A percentile compares a stretch with the other conserved stretches of the same genome.
Evolutionary conservation across 2,888 invertebrate species (phyloP).

Genomic region (Cetonia aurata): DNA sequence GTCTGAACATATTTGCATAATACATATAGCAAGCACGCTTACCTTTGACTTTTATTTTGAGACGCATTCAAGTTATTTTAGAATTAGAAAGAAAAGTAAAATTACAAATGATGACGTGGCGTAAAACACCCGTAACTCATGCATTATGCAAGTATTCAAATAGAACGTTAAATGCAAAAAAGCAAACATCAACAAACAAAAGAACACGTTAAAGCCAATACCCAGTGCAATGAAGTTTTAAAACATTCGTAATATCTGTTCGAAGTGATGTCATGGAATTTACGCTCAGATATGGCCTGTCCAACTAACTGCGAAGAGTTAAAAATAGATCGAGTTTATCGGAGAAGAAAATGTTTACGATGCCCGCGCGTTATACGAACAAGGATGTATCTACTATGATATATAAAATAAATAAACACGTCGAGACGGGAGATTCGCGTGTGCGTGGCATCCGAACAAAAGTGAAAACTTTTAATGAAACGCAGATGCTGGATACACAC

Average conservation of each 20-base stretch:
- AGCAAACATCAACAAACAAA: no score
- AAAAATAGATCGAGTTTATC: conserved; percentile 32
- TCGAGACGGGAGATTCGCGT: conserved; percentile 13
- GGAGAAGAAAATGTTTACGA: conserved; percentile 30
- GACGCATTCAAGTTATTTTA: no score
- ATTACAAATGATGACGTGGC: no score
- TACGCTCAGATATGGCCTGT: conserved; percentile 23
- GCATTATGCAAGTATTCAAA: no score
- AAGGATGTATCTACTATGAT: conserved; percentile 27
- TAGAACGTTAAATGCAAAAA: no score
- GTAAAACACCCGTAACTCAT: no score
- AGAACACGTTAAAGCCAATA: not conserved
- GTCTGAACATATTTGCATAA: no score
- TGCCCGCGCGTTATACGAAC: conserved; percentile 17
- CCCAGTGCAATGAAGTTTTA: not conserved
- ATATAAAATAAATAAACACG: conserved; percentile 29
- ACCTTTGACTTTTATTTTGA: no score
- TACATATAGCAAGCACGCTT: no score
- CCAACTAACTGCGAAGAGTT: conserved; percentile 18
- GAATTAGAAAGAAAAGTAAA: no score
- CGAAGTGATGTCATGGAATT: conserved; percentile 29
- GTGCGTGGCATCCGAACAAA: conserved; percentile 27
- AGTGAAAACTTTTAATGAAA: conserved; percentile 33
- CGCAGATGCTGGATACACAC: conserved; percentile 19
- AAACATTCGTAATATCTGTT: conserved; percentile 16